phyloP scores from a whole-genome alignment of 2,888 invertebrate species.

The Rhimphoctona megacephalus region DNA sequence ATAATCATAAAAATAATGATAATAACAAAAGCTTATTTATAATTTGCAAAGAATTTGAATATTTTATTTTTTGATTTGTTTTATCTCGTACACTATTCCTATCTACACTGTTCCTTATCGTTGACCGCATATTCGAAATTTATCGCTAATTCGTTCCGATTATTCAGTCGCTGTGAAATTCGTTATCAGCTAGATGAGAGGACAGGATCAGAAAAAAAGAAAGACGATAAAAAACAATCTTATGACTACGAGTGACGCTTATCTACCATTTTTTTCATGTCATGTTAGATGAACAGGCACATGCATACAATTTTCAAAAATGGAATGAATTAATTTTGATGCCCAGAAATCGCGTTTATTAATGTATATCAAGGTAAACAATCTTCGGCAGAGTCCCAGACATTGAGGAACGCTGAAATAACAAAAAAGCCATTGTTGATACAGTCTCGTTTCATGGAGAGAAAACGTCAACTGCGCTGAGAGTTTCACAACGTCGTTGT shows the following conservation, averaged over 20 bases:
- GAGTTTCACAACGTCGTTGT: constrained; percentile 10
- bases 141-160: not conserved
- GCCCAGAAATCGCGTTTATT: not conserved
- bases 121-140: not conserved
- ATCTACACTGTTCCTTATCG: not conserved
- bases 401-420: constrained; percentile 1
- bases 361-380: not conserved
- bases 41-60: not conserved
- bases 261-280: not conserved
- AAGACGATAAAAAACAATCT: not conserved
- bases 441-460: not conserved
- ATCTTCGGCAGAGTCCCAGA: not conserved
- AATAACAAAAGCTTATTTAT: not conserved
- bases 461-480: not conserved
- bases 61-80: not conserved
- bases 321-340: not conserved
- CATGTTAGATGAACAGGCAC: not conserved
- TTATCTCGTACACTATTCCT: not conserved
- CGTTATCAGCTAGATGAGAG: not conserved
- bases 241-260: not conserved
- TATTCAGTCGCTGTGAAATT: not conserved
- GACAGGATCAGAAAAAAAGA: not conserved
- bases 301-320: not conserved
- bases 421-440: not conserved
- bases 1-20: not conserved